Base-by-base conservation (phyloP, 2,797 vertebrate genomes). In the Coracias cyanogaster region DNA sequence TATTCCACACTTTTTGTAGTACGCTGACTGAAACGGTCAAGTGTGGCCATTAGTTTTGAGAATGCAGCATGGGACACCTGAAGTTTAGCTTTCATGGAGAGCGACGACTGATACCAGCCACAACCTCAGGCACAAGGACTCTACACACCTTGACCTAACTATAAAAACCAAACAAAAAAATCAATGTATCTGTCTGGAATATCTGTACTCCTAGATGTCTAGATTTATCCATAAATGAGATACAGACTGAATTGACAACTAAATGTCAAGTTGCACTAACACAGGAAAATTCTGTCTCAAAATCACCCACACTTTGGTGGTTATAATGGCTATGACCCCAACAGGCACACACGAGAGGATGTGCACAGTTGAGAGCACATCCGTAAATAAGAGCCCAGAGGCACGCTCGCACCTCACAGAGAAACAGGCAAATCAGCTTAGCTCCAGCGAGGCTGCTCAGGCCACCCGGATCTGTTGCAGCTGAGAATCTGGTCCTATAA, bases 351-450 rank as follows among this genome's bases (percentile, higher is more conserved):
- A 3, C 0, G 0, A 82, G 39, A 35, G 54, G n/a, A 33, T 5
- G 18, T 0, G 3, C 41, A n/a, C 22, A 55, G 71, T 8, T 5
- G 33, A 48, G 5, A 35, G 33, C 20, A 2, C 2, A 19, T 15
- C 28, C 20, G 1, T 2, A 26, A 35, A 24, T 55, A 4, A 31
- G 31, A 11, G 15, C 61, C 46, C 51, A 22, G 39, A 66, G 60
- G 19, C 61, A 54, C 28, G 2, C 28, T 15, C 3, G 2, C 41
- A 28, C 1, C 70, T 37, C 0, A 0, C n/a, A 72, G 72, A 45
- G 31, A 31, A 54, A 13, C 9, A 0, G 71, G 31, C n/a, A 64
- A 55, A 35, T 14, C 57, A 57, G 49, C 41, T 80, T 1, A 43
- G 61, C 25, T 60, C 39, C 64, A 2, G 1, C 3, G 46, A 69